Percentiles rank a stretch among this genome's conserved stretches.
phyloP scores from a whole-genome alignment of 2,888 invertebrate genomes.

The Selenia dentaria region DNA sequence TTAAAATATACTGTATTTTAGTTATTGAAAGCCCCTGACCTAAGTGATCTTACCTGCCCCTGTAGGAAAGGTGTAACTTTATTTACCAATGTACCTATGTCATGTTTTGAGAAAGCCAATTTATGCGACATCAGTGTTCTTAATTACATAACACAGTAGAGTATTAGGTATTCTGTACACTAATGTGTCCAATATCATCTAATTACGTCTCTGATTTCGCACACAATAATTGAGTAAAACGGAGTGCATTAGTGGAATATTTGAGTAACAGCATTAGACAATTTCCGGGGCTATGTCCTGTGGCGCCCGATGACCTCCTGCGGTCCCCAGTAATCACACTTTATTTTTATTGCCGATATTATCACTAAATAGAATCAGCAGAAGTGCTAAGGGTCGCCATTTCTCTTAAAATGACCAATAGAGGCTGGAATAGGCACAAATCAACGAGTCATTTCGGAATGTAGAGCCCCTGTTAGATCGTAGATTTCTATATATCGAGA shows the following conservation, averaged over 20 bases:
- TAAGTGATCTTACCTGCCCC: too few relatives aligned
- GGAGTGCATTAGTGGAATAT: constrained; percentile 45
- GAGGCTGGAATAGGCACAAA: constrained; percentile 24
- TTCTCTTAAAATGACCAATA: constrained; percentile 31
- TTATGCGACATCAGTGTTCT: too few relatives aligned
- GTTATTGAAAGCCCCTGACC: too few relatives aligned
- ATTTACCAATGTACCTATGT: too few relatives aligned
- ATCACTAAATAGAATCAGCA: constrained; percentile 46
- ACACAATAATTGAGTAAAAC: constrained; percentile 34
- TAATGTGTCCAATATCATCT: neutral
- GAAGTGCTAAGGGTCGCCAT: constrained; percentile 37
- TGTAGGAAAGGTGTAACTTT: too few relatives aligned
- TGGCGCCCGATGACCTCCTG: constrained; percentile 55
- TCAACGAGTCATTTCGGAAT: constrained; percentile 10
- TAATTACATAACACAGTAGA: too few relatives aligned
- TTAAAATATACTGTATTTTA: too few relatives aligned
- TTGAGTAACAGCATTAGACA: constrained; percentile 66
- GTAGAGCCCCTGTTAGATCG: neutral
- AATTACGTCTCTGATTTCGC: constrained; percentile 21
- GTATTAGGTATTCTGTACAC: too few relatives aligned
- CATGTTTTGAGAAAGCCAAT: too few relatives aligned
- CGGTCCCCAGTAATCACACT: constrained; percentile 56
- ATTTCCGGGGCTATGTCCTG: constrained; percentile 58
- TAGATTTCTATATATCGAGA: constrained; percentile 7
- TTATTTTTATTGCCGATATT: constrained; percentile 62